Evolutionary conservation across 2,888 invertebrate species (phyloP).

Genomic region (Adelphocoris suturalis): DNA sequence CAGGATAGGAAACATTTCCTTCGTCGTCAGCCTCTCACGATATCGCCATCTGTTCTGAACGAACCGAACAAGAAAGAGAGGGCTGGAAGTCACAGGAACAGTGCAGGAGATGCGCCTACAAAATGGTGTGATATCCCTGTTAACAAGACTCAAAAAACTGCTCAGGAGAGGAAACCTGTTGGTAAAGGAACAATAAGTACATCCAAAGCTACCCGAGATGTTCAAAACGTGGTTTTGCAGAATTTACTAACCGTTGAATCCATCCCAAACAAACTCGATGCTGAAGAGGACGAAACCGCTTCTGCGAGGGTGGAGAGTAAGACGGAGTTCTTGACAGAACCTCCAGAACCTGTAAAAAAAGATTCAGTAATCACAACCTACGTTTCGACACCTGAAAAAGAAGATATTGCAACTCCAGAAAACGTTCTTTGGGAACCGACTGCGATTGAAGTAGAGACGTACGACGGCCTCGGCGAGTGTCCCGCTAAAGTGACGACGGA

Average conservation of each 20-base stretch:
- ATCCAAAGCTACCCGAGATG: background rate
- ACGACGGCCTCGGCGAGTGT: slow-evolving; percentile 15
- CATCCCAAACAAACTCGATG: background rate
- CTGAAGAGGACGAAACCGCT: background rate
- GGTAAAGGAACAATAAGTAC: background rate
- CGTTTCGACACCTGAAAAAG: background rate
- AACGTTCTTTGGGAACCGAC: background rate
- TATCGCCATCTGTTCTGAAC: slow-evolving; percentile 10
- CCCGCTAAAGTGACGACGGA: slow-evolving; percentile 3
- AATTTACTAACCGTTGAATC: background rate
- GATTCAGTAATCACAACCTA: background rate
- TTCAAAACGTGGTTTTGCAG: background rate
- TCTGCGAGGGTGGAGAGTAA: background rate
- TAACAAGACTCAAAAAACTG: background rate
- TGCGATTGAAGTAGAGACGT: background rate
- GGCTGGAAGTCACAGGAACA: background rate
- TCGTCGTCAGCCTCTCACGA: background rate
- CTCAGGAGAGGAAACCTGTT: background rate
- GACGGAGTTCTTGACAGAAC: background rate
- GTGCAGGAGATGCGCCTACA: background rate
- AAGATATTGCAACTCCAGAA: background rate
- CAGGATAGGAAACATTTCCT: slow-evolving; percentile 26
- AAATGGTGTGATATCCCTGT: background rate
- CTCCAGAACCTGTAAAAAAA: background rate
- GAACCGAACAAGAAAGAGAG: background rate